Conservation (phyloP, 2,797 vertebrate genomes). For the Acrossocheilus fasciatus region DNA sequence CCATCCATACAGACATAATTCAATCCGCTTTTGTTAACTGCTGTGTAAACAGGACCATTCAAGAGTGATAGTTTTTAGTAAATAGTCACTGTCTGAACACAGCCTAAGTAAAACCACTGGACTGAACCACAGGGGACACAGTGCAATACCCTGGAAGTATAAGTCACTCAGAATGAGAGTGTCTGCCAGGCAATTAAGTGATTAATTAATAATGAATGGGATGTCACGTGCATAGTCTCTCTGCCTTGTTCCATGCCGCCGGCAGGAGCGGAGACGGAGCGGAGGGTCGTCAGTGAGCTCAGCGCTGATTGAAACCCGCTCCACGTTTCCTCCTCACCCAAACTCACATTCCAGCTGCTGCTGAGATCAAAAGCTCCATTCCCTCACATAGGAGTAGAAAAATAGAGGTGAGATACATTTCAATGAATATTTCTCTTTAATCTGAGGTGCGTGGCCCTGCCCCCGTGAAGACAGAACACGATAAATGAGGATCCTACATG, state of each 20-base stretch:
- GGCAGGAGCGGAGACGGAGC: slow-evolving; percentile 19
- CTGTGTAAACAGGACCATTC: background rate
- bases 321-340: slow-evolving; percentile 34
- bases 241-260: slow-evolving; percentile 9
- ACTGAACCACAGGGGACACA: background rate
- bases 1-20: background rate
- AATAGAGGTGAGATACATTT: slow-evolving; percentile 56
- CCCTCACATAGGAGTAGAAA: slow-evolving; percentile 43
- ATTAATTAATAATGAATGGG: slow-evolving; percentile 55
- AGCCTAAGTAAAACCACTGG: background rate
- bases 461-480: slow-evolving; percentile 21
- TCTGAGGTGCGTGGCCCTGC: slow-evolving; percentile 35
- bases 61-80: background rate
- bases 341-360: slow-evolving; percentile 42
- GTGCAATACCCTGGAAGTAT: background rate
- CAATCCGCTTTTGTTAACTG: background rate
- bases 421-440: slow-evolving; percentile 63
- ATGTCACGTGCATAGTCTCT: slow-evolving; percentile 28
- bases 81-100: background rate
- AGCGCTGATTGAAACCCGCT: slow-evolving; percentile 44
- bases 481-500: slow-evolving; percentile 30
- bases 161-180: slow-evolving; percentile 36
- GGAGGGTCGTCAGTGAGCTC: slow-evolving; percentile 4
- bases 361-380: slow-evolving; percentile 56
- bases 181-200: slow-evolving; percentile 47